Evolutionary conservation across 2,888 invertebrate species (phyloP).

Genomic region (Epinotia nisella): DNA sequence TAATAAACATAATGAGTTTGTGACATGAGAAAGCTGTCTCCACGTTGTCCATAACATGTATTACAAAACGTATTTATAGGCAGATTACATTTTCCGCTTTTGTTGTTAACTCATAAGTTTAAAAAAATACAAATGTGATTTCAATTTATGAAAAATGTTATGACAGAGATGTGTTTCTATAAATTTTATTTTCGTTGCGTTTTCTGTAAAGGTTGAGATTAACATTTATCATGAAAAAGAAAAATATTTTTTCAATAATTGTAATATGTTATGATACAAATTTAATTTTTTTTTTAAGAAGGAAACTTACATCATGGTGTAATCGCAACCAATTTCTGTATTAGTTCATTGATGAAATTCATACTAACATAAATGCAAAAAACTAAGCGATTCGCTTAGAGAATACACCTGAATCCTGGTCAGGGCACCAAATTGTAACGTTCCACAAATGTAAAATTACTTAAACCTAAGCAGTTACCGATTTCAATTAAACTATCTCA

Average conservation of each 20-base stretch:
- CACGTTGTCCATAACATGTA: not conserved
- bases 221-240: not conserved
- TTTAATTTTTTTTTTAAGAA: too few relatives aligned
- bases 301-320: too few relatives aligned
- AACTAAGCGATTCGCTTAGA: not conserved
- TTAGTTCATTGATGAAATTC: too few relatives aligned
- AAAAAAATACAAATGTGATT: too few relatives aligned
- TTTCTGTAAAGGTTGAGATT: not conserved
- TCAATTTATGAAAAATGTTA: not conserved
- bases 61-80: not conserved
- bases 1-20: not conserved
- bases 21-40: not conserved
- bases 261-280: too few relatives aligned
- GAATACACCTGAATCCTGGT: not conserved
- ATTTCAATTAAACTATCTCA: not conserved
- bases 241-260: too few relatives aligned
- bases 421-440: conserved; percentile 22
- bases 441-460: too few relatives aligned
- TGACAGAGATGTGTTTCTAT: not conserved
- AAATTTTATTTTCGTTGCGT: not conserved
- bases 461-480: not conserved
- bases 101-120: not conserved
- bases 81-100: not conserved
- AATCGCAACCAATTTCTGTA: too few relatives aligned
- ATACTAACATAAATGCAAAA: not conserved